Evolutionary conservation across 1,140 invertebrate genomes (phyloP).

Genomic region (Centruroides sculpturatus): DNA sequence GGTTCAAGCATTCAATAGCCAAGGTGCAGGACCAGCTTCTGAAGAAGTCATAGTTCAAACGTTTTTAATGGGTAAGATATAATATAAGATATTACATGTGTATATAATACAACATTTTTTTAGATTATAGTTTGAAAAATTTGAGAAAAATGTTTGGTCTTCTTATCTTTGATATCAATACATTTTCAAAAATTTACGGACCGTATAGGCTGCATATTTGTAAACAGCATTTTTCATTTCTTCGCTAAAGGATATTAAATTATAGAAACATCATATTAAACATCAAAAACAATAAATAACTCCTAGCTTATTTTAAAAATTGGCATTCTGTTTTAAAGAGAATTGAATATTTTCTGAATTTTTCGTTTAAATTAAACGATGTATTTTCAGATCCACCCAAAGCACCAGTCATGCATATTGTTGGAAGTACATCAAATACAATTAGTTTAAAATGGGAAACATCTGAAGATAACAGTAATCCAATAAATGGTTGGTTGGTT

Average conservation of each 20-base stretch:
- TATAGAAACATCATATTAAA: neutral
- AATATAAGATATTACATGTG: neutral
- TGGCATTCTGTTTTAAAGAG: too few species aligned
- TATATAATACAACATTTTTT: neutral
- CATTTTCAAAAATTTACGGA: neutral
- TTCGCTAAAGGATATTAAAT: neutral
- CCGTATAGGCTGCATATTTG: neutral
- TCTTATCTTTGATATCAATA: neutral
- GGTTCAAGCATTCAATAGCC: slow-evolving; percentile 30
- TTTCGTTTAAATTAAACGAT: neutral
- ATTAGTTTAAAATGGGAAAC: slow-evolving; percentile 17
- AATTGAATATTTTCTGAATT: neutral
- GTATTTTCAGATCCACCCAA: slow-evolving; percentile 15
- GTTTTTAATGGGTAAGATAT: slow-evolving; percentile 24
- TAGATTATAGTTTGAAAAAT: neutral
- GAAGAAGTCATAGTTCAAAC: slow-evolving; percentile 57
- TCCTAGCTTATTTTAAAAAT: too few species aligned
- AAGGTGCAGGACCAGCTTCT: slow-evolving; percentile 51
- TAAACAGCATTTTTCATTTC: neutral
- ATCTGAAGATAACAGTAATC: neutral
- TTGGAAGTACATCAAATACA: slow-evolving; percentile 15
- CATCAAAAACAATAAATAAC: too few species aligned
- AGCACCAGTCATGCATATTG: slow-evolving; percentile 16
- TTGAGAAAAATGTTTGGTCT: neutral
- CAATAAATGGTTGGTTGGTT: neutral